Conservation (phyloP, 2,888 invertebrate genomes). For the Syrista parreyssii region DNA sequence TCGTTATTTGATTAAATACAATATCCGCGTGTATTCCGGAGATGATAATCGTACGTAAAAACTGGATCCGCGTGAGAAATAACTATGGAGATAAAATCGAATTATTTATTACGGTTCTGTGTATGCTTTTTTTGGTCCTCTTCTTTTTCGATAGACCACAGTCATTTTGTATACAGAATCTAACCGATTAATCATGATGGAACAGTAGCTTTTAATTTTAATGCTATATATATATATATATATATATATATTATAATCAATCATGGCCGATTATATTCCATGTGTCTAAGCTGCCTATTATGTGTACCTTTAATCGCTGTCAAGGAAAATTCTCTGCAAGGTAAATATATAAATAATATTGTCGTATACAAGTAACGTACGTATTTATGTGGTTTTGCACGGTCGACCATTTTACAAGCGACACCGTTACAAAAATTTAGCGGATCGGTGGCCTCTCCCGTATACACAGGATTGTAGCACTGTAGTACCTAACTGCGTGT, state of each 20-base stretch:
- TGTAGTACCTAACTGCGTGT: neutral
- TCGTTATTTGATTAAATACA: neutral
- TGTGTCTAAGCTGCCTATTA: neutral
- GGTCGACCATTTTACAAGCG: neutral
- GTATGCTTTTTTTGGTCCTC: neutral
- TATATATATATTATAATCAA: neutral
- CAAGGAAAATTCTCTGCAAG: neutral
- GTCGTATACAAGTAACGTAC: neutral
- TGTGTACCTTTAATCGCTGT: neutral
- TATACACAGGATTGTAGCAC: neutral
- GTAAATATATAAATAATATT: neutral
- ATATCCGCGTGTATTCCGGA: neutral
- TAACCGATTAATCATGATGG: neutral
- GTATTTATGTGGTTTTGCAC: neutral
- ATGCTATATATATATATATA: no score
- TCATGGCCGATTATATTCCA: neutral
- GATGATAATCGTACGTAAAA: neutral
- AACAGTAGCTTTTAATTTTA: neutral
- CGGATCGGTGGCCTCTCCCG: neutral
- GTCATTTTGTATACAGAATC: neutral
- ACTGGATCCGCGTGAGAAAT: neutral
- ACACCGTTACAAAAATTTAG: neutral
- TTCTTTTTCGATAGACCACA: neutral
- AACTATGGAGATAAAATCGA: neutral
- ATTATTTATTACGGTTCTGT: neutral